A percentile compares a stretch with the other conserved stretches of the same genome.
Evolutionary conservation across 2,888 invertebrate genomes (phyloP).

Genomic region (Anoplius nigerrimus): DNA sequence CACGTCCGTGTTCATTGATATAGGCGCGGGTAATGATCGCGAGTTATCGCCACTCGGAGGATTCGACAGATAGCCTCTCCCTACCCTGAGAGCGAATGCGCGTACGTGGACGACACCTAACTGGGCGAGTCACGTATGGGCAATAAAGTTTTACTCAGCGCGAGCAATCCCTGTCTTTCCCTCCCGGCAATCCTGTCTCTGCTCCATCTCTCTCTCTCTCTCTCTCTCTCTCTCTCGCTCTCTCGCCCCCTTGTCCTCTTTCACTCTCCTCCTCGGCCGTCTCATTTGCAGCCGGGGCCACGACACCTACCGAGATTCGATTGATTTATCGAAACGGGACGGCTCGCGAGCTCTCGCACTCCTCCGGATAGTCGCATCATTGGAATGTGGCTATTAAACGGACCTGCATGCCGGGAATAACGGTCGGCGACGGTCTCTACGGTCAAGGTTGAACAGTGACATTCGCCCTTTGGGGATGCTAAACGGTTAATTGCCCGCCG

Average conservation of each 20-base stretch:
- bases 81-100: slow-evolving; percentile 28
- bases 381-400: too few relatives aligned
- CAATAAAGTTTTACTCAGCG: slow-evolving; percentile 40
- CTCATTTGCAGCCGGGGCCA: slow-evolving; percentile 21
- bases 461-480: too few relatives aligned
- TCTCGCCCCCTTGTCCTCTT: neutral
- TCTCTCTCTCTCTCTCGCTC: neutral
- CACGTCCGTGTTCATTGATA: too few relatives aligned
- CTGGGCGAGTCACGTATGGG: slow-evolving; percentile 43
- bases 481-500: too few relatives aligned
- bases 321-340: slow-evolving; percentile 25
- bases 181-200: slow-evolving; percentile 5
- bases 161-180: slow-evolving; percentile 28
- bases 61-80: slow-evolving; percentile 36
- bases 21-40: slow-evolving; percentile 25
- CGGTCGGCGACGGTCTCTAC: too few relatives aligned
- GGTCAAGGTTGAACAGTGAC: too few relatives aligned
- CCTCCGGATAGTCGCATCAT: too few relatives aligned
- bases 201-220: neutral
- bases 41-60: slow-evolving; percentile 25
- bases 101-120: slow-evolving; percentile 26
- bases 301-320: slow-evolving; percentile 6
- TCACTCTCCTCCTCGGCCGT: neutral
- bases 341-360: too few relatives aligned
- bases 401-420: too few relatives aligned